Evolutionary conservation across 2,888 invertebrate genomes (phyloP), one percentile per base, ranked within the genome.

Genomic region (Periphyllus acericola): DNA sequence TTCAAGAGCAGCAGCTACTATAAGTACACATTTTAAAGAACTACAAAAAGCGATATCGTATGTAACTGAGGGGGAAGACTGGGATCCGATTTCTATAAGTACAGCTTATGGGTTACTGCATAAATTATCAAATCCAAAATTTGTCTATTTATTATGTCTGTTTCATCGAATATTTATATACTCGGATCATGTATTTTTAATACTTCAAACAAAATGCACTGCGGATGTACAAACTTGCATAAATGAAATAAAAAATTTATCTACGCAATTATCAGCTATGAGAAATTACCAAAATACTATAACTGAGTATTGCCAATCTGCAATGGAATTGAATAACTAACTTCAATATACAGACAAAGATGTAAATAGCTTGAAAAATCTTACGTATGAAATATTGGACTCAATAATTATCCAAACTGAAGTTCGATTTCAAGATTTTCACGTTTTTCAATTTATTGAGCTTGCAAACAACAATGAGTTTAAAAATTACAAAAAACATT

Each of bases 341-440:
- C 60, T 80, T 60, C 11, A 66, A n/a, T 80, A 66, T 25, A 5
- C 55, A n/a, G 80, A 80, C 11, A 83, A n/a, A n/a, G 32, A 71
- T 52, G 52, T 71, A 25, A 32, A 11, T 46, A 9, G 3, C 19
- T 21, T 60, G 19, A 6, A 55, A 60, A 60, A 60, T 60, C 14
- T 84, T 25, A 60, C 36, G 60, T 79, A 60, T 21, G 36, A 84
- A 74, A 75, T 84, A 71, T 84, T 84, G 25, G 83, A 74, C 32
- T 66, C 60, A 36, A 60, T 60, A 72, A 68, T 36, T 60, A 25
- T 36, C n/a, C 81, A 79, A 55, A 60, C 36, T n/a, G 32, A 79
- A 52, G 32, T 32, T 36, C 46, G 79, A 60, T 79, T 79, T 79
- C 29, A 81, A 81, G 81, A 66, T 60, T 81, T 68, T 60, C 40